phyloP scores from a whole-genome alignment of 1,140 invertebrate genomes.

The Aporrectodea caliginosa region DNA sequence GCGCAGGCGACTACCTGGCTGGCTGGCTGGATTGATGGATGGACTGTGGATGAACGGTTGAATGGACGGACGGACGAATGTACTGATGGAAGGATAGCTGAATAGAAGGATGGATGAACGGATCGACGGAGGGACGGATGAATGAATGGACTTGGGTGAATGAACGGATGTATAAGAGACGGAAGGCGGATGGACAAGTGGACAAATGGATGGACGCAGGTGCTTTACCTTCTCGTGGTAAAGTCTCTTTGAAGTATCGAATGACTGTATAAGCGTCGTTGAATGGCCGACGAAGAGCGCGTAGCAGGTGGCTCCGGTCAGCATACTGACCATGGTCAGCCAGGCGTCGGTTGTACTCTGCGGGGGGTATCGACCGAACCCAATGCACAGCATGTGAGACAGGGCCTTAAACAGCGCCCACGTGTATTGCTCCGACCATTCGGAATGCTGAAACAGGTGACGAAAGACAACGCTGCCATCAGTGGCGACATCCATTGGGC shows the following conservation, averaged over 20 bases:
- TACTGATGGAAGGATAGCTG: too few relatives aligned
- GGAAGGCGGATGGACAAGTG: too few relatives aligned
- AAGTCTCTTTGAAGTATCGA: conserved; percentile 92
- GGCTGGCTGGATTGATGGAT: too few relatives aligned
- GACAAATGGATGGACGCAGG: neutral
- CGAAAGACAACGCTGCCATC: too few relatives aligned
- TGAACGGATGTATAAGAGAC: too few relatives aligned
- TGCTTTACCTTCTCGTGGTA: conserved; percentile 86
- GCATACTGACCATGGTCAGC: conserved; percentile 98
- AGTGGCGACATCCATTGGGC: too few relatives aligned
- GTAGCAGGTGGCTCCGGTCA: conserved; percentile 79
- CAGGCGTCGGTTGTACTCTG: conserved; percentile 97
- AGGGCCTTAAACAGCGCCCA: conserved; percentile 98
- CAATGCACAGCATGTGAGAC: conserved; percentile 98
- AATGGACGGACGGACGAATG: too few relatives aligned
- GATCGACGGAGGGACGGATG: too few relatives aligned
- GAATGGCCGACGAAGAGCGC: conserved; percentile 96
- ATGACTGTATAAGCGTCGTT: conserved; percentile 95
- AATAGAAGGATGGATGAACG: too few relatives aligned
- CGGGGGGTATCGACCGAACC: conserved; percentile 78
- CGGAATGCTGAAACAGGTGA: conserved; percentile 85
- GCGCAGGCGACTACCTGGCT: too few relatives aligned
- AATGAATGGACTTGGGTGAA: too few relatives aligned
- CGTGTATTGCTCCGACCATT: conserved; percentile 96
- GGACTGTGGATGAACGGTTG: too few relatives aligned